Conservation (phyloP, 2,888 invertebrate genomes). For the Tyria jacobaeae region DNA sequence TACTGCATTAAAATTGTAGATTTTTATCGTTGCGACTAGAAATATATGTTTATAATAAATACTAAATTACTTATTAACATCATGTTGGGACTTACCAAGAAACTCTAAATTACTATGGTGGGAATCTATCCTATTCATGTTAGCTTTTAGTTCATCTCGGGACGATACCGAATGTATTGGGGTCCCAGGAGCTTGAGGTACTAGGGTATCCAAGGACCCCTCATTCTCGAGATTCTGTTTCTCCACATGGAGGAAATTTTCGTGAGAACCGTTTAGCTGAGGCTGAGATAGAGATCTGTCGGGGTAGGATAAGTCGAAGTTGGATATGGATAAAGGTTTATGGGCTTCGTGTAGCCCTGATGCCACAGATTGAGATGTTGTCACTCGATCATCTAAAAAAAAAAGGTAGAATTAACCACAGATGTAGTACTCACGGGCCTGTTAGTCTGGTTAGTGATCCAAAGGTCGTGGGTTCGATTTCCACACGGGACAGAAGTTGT, state of each 20-base stretch:
- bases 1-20: no score
- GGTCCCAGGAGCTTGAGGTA: slow-evolving; percentile 35
- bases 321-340: slow-evolving; percentile 61
- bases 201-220: slow-evolving; percentile 56
- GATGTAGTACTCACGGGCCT: no score
- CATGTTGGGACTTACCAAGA: slow-evolving; percentile 58
- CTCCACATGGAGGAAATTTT: slow-evolving; percentile 70
- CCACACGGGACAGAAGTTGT: background rate
- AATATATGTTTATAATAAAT: background rate
- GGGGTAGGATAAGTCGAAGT: slow-evolving; percentile 68
- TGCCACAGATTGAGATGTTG: slow-evolving; percentile 66
- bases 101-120: slow-evolving; percentile 78
- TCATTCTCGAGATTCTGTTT: slow-evolving; percentile 58
- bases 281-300: slow-evolving; percentile 42
- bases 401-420: background rate
- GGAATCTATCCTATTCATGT: slow-evolving; percentile 83
- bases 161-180: slow-evolving; percentile 52
- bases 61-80: slow-evolving; percentile 44
- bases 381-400: slow-evolving; percentile 59
- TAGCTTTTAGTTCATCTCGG: slow-evolving; percentile 76
- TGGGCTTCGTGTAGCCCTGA: slow-evolving; percentile 67
- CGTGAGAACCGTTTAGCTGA: slow-evolving; percentile 69
- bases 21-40: background rate
- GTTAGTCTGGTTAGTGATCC: no score
- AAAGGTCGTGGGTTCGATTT: no score